These are phyloP conservation scores for Fulica atra DNA, from an alignment of 2,113 vertebrate genomes.

Conservation along the genomic window DNA sequence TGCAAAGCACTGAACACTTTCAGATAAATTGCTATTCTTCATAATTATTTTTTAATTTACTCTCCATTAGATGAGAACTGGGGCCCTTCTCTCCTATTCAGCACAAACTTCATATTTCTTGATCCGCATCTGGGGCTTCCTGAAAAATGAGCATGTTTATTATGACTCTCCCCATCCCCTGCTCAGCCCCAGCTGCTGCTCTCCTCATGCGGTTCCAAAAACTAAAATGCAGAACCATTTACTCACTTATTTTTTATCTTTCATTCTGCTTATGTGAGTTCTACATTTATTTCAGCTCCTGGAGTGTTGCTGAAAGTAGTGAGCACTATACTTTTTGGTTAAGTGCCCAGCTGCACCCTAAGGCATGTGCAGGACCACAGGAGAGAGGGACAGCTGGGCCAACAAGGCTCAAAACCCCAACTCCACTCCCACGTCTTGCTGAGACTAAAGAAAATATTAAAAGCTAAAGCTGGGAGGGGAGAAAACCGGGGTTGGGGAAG, in stretches of 20 bases:
- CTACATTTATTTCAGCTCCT: neutral
- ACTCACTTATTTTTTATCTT: neutral
- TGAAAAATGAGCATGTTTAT: constrained; percentile 35
- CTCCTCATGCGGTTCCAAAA: neutral
- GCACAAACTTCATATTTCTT: constrained; percentile 44
- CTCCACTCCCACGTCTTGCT: neutral
- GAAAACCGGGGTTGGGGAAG: neutral
- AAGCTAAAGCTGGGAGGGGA: neutral
- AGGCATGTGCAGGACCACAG: neutral
- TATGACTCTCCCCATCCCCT: neutral
- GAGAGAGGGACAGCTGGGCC: neutral
- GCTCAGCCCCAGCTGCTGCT: constrained; percentile 41
- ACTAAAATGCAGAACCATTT: neutral
- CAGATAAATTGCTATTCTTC: neutral
- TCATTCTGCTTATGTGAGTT: neutral
- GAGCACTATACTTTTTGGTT: neutral
- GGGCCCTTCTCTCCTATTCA: constrained; percentile 4
- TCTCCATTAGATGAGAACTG: neutral
- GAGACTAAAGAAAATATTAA: neutral
- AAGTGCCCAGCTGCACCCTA: neutral
- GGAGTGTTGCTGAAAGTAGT: neutral
- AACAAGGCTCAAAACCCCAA: neutral
- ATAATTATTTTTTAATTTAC: constrained; percentile 17
- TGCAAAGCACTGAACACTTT: neutral
- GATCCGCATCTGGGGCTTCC: constrained; percentile 33